These are phyloP conservation scores for Episyrphus balteatus DNA, from an alignment of 1,140 invertebrate genomes.

Conservation along the genomic window DNA sequence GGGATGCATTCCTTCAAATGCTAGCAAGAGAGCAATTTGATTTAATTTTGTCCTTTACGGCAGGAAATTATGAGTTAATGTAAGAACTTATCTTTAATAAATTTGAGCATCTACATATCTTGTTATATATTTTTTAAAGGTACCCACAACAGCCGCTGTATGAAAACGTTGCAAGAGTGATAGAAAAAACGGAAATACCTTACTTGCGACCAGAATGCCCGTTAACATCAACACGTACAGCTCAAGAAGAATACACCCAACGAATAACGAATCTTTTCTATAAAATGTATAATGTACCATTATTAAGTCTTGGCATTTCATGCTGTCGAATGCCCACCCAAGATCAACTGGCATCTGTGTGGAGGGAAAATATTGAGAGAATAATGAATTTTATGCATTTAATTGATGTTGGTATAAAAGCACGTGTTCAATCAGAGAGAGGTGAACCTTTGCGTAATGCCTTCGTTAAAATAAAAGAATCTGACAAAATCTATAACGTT, in stretches of 20 bases:
- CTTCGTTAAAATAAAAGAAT: constrained; percentile 49
- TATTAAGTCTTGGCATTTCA: constrained; percentile 48
- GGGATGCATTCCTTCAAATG: constrained; percentile 24
- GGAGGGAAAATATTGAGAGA: constrained; percentile 60
- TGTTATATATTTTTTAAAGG: constrained; percentile 1
- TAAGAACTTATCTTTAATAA: neutral
- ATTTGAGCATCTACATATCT: neutral
- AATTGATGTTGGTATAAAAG: constrained; percentile 54
- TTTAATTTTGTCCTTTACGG: constrained; percentile 26
- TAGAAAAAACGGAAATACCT: constrained; percentile 26
- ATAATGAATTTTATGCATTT: constrained; percentile 51
- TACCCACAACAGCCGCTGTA: constrained; percentile 22
- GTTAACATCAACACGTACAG: constrained; percentile 14
- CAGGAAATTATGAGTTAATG: constrained; percentile 22
- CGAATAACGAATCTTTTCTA: constrained; percentile 44
- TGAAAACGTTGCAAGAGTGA: constrained; percentile 25
- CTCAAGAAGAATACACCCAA: constrained; percentile 19
- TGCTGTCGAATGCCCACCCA: constrained; percentile 70
- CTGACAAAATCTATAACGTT: constrained; percentile 46
- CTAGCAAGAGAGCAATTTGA: constrained; percentile 26
- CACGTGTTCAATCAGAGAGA: constrained; percentile 52
- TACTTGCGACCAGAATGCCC: constrained; percentile 25
- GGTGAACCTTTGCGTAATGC: constrained; percentile 56
- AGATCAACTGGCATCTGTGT: constrained; percentile 54
- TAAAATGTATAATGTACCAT: constrained; percentile 43